These are phyloP conservation scores for Keiferia lycopersicella DNA, from an alignment of 2,888 invertebrate species.

Conservation along the genomic window DNA sequence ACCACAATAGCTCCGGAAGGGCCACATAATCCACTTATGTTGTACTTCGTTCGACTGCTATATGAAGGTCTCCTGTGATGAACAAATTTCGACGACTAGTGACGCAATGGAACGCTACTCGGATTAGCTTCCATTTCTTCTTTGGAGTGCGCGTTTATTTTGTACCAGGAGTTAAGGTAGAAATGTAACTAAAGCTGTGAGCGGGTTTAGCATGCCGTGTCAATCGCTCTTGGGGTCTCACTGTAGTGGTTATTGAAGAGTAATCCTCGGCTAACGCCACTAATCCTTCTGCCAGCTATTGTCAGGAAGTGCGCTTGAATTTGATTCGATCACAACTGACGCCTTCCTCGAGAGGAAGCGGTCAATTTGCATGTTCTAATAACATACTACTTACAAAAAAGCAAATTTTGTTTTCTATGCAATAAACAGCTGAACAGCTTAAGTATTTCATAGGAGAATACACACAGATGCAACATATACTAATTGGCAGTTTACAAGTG, in stretches of 20 bases:
- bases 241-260: constrained; percentile 1
- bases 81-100: not conserved
- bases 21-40: constrained; percentile 64
- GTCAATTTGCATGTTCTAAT: constrained; percentile 12
- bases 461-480: too few relatives aligned
- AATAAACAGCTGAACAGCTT: too few relatives aligned
- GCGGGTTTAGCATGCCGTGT: too few relatives aligned
- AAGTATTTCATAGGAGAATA: too few relatives aligned
- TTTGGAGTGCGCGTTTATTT: too few relatives aligned
- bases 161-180: too few relatives aligned
- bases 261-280: constrained; percentile 15
- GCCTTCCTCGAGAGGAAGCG: constrained; percentile 26
- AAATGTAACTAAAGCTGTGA: too few relatives aligned
- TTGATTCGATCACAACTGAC: constrained; percentile 65
- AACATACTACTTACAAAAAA: too few relatives aligned
- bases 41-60: constrained; percentile 17
- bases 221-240: not conserved
- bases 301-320: constrained; percentile 45
- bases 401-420: too few relatives aligned
- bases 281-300: constrained; percentile 30
- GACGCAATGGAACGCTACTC: too few relatives aligned
- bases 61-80: not conserved
- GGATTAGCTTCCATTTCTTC: too few relatives aligned
- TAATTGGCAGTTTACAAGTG: too few relatives aligned
- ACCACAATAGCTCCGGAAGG: constrained; percentile 27